Evolutionary conservation across 2,888 invertebrate species (phyloP), one percentile per base, ranked within the genome.

Genomic region (Sminthurides aquaticus): DNA sequence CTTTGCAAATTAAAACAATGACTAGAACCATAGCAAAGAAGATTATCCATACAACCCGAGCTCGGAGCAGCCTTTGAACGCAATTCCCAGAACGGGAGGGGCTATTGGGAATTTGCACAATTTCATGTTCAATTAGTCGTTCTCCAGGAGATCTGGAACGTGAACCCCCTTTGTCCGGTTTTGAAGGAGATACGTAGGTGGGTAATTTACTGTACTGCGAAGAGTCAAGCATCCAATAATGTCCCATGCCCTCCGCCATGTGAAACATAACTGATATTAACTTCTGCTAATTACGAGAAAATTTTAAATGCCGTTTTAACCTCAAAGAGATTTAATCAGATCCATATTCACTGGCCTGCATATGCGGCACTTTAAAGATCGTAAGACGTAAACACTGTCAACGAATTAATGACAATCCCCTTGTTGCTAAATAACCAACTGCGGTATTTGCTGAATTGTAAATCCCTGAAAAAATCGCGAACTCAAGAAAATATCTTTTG

Each of bases 81-180:
- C 29, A 34, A 11, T 28, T 26, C 3, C 49, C 5, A 20, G 26
- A 56, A 24, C 64, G 25, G 3, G 59, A 29, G 2, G 64, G 64
- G 55, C 64, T 64, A 25, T 24, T 15, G 15, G 64, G 64, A 54
- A 64, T 34, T 1, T 49, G n/a, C 1, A 64, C 54, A 34, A 59
- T 26, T 22, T 64, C 34, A 34, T 64, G 59, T 22, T 52, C 52
- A 15, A 20, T 8, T 5, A 52, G 22, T 20, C 52, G 5, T 22
- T 52, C 20, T 15, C 52, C 22, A 43, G 43, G 43, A 5, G 52
- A 52, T 20, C 52, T 15, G 20, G 20, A 8, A 5, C 52, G 52
- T 20, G 52, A 52, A 8, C 52, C 22, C 8, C 52, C 5, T 20
- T 22, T 20, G 43, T 11, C 8, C n/a, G n/a, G n/a, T 18, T 43